Percentiles rank a stretch among this genome's conserved stretches.
These are phyloP conservation scores for Dryoscopus gambensis DNA, from an alignment of 2,113 vertebrate genomes.

Conservation along the genomic window DNA sequence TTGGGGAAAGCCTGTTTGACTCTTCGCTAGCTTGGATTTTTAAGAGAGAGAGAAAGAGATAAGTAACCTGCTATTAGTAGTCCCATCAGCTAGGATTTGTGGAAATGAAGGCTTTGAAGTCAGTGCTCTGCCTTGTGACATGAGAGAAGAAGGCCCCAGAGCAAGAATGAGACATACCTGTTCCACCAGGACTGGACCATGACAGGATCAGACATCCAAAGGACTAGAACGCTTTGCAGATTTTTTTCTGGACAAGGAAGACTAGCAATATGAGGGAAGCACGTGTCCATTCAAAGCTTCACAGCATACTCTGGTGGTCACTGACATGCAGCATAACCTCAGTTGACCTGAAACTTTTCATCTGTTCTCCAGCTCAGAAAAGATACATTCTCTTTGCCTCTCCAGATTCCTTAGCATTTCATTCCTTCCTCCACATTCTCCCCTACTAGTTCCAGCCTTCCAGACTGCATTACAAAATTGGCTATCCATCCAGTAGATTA, in stretches of 20 bases:
- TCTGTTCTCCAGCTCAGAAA: not conserved
- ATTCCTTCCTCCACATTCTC: not conserved
- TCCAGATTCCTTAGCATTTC: not conserved
- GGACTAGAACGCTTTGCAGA: not conserved
- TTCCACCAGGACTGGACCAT: not conserved
- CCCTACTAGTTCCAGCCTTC: not conserved
- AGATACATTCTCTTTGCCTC: not conserved
- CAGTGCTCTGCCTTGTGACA: not conserved
- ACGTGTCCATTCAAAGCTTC: not conserved
- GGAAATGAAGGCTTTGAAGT: not conserved
- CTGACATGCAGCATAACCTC: not conserved
- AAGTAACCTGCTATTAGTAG: not conserved
- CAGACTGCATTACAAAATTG: not conserved
- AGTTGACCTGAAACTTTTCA: not conserved
- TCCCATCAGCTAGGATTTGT: rapidly evolving
- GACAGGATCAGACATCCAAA: not conserved
- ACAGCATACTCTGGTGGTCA: constrained; percentile 30
- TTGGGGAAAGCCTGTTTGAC: not conserved
- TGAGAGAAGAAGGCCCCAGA: not conserved
- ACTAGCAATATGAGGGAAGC: not conserved
- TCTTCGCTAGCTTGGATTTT: not conserved
- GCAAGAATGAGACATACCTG: not conserved
- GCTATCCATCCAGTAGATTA: not conserved
- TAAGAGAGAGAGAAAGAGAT: not conserved
- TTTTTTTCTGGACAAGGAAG: not conserved